Conservation (phyloP, 2,797 vertebrate species). For the Sorex maritimensis region DNA sequence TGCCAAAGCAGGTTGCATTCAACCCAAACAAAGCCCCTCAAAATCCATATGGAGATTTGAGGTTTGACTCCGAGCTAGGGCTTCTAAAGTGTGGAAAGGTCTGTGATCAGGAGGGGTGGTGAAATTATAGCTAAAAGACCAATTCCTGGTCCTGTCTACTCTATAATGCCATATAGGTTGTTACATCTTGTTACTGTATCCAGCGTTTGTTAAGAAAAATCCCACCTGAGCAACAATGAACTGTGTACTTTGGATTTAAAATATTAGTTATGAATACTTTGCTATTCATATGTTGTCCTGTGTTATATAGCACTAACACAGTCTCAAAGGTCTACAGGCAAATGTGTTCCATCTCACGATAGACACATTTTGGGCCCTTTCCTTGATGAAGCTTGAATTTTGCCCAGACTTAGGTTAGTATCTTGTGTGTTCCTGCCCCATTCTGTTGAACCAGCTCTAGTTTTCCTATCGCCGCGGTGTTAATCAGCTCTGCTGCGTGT, state of each 20-base stretch:
- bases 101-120: not conserved
- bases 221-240: not conserved
- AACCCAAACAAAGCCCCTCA: not conserved
- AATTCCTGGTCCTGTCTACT: not conserved
- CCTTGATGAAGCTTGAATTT: constrained; percentile 76
- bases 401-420: constrained; percentile 71
- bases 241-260: not conserved
- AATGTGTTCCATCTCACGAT: constrained; percentile 28
- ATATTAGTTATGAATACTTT: not conserved
- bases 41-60: constrained; percentile 1
- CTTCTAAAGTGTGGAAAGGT: not conserved
- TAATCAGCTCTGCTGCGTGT: constrained; percentile 59
- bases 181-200: not conserved
- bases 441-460: constrained; percentile 44
- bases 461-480: constrained; percentile 70
- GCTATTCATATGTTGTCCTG: not conserved
- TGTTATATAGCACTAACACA: not conserved
- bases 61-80: not conserved
- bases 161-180: accelerated
- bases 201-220: not conserved
- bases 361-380: constrained; percentile 43
- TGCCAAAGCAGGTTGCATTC: not conserved
- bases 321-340: not conserved
- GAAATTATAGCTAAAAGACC: not conserved
- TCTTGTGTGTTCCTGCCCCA: constrained; percentile 36